phyloP scores from a whole-genome alignment of 2,113 vertebrate species.

The Varanus salvator region DNA sequence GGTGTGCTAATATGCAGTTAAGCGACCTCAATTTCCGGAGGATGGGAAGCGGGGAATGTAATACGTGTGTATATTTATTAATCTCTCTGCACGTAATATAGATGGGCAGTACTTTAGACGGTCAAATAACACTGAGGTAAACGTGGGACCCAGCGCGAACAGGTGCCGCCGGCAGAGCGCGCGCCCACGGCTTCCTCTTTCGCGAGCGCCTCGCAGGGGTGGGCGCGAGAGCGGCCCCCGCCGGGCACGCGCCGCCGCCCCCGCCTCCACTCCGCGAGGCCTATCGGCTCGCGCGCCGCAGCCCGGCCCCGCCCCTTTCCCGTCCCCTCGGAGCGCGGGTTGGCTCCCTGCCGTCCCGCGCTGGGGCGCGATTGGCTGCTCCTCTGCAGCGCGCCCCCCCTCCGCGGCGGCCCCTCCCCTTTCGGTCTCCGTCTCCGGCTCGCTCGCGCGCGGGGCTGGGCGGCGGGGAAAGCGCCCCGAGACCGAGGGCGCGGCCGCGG shows the following conservation, averaged over 20 bases:
- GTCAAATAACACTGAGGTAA: accelerated
- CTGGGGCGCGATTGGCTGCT: neutral
- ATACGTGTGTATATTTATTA: no score
- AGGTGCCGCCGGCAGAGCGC: neutral
- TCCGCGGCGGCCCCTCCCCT: no score
- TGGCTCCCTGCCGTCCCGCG: neutral
- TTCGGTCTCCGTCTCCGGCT: no score
- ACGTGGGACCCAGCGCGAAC: neutral
- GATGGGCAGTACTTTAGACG: no score
- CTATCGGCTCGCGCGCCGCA: neutral
- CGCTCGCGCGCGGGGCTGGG: neutral
- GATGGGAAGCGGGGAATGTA: no score
- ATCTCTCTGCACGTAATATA: no score
- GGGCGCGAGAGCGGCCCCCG: neutral
- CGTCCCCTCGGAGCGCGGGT: neutral
- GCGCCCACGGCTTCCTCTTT: no score
- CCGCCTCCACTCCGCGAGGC: neutral
- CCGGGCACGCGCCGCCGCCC: neutral
- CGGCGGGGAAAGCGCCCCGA: neutral
- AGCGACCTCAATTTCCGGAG: no score
- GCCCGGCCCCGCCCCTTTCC: neutral
- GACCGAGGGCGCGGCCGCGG: neutral
- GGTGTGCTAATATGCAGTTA: no score
- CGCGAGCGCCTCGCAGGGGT: neutral
- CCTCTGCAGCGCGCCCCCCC: accelerated